These are phyloP conservation scores for Clarias pachynema DNA, from an alignment of 2,797 vertebrate genomes.

Conservation along the genomic window DNA sequence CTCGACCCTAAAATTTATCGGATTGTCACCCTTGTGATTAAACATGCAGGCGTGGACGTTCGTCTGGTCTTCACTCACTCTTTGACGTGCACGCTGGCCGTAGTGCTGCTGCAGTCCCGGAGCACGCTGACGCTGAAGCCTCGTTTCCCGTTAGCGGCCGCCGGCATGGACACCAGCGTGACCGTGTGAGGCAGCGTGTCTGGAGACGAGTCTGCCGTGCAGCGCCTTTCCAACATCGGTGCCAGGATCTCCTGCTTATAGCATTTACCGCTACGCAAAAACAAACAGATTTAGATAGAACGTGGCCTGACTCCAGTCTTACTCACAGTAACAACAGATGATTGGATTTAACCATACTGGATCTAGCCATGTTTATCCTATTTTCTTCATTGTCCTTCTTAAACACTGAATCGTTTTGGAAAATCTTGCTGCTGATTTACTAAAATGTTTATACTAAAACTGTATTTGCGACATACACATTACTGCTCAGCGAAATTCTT, in stretches of 20 bases:
- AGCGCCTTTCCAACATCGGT: constrained; percentile 89
- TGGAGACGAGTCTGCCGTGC: constrained; percentile 81
- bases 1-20: not conserved
- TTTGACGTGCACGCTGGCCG: constrained; percentile 88
- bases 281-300: not conserved
- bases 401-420: not conserved
- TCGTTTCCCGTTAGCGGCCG: constrained; percentile 87
- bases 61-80: constrained; percentile 81
- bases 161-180: constrained; percentile 92
- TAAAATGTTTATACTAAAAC: too few relatives aligned
- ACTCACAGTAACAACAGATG: not conserved
- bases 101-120: constrained; percentile 79
- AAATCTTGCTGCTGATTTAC: too few relatives aligned
- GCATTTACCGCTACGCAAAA: constrained; percentile 85
- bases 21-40: not conserved
- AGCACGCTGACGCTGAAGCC: constrained; percentile 89
- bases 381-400: not conserved
- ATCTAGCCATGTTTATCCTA: not conserved
- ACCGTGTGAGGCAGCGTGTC: constrained; percentile 92
- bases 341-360: not conserved
- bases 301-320: not conserved
- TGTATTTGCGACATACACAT: too few relatives aligned
- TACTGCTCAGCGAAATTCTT: too few relatives aligned
- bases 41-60: too few relatives aligned
- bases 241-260: constrained; percentile 92